Evolutionary conservation across 2,113 vertebrate species (phyloP), one percentile per base, ranked within the genome.

Genomic region (Clarias macrocephalus): DNA sequence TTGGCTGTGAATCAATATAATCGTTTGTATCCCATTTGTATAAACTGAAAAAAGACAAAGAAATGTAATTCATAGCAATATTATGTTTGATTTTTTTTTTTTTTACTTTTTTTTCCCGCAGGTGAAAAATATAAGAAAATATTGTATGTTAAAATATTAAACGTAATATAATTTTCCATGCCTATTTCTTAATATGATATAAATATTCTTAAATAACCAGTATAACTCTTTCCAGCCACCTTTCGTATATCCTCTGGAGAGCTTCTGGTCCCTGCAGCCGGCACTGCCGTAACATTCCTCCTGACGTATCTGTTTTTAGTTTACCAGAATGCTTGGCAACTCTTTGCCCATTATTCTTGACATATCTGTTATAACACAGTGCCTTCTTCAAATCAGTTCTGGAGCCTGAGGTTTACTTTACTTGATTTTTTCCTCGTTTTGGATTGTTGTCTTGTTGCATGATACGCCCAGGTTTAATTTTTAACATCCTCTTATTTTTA

Each of bases 281-380:
- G 1, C 56, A 18, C 77, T 59, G 18, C n/a, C 28, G 4, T 59
- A 21, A 21, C 18, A 80, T 59, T 60, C 77, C 28, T 80, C n/a
- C 16, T 23, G 3, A 33, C 28, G 23, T 80, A 80, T 33, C 56
- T 80, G 56, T 13, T 80, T 80, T 59, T 80, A 59, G 30, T 80
- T 60, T 80, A 18, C n/a, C 56, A 60, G 16, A 80, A 33, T 59
- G 28, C 28, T 80, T 80, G 77, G 77, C 77, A 80, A 30, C 28
- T 33, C 54, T 80, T 80, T 80, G 54, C 77, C 28, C 18, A 59
- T 80, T 80, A 59, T 59, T 59, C 56, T 21, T 80, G 77, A 80
- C 56, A 60, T 59, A 37, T 59, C 28, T 59, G 56, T 80, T 59
- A 30, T 12, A 80, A 33, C 28, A 19, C 77, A 57, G 18, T 21